Base-by-base conservation (phyloP, 2,797 vertebrate genomes). In the Falco columbarius region DNA sequence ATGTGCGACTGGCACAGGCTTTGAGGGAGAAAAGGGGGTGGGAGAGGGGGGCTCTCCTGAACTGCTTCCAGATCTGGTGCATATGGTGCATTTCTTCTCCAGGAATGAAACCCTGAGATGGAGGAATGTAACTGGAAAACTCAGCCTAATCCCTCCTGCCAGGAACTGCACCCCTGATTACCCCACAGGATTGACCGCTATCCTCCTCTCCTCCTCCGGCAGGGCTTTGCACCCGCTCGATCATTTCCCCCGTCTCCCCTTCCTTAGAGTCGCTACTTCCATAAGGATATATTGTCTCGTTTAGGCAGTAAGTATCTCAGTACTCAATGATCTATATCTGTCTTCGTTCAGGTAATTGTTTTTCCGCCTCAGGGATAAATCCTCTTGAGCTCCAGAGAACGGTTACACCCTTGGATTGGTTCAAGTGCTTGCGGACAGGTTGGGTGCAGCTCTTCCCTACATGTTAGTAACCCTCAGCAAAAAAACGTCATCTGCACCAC, bases 31-130 rank as follows among this genome's bases (percentile, higher is more conserved):
- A 67, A 70, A 77, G 9, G 9, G 32, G 24, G 73, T 91, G 91
- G 68, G 77, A 91, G 85, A 85, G 32, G 56, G 85, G 81, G 66
- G 26, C 47, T 92, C 67, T 94, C 81, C 90, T 90, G 91, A 81
- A 84, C 65, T 49, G 68, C 86, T 86, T 93, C 92, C 89, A 95
- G 86, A 89, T 92, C 92, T 92, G 90, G 49, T 79, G 61, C 87
- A 84, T 91, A 67, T 70, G 88, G 86, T 92, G 90, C 51, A 20
- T 85, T 94, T 94, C 96, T 96, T 94, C 93, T 95, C 83, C 9
- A 17, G 84, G 51, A 95, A 63, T 38, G 68, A 91, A 93, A 79
- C 77, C 81, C 85, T 61, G 94, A 96, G 86, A 80, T 85, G 81
- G 94, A 96, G 90, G 90, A 93, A 92, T 36, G 83, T 87, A 36